Percentiles rank a stretch among this genome's conserved stretches.
Evolutionary conservation across 2,797 vertebrate species (phyloP).

Genomic region (Petrocephalus sullivani): DNA sequence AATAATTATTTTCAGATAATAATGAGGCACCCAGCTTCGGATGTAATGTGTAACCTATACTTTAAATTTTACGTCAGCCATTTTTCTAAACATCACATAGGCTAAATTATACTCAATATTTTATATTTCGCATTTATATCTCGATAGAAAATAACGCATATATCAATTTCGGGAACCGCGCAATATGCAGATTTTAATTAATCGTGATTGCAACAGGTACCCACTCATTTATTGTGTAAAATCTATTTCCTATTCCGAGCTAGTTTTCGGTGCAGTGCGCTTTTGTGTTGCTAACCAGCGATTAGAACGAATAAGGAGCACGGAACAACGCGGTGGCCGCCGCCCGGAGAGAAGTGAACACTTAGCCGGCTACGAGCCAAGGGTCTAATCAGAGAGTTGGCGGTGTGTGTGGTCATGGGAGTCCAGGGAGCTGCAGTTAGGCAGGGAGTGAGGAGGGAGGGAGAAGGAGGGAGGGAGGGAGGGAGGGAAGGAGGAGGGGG

Average conservation of each 20-base stretch:
- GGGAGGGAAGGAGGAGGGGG: constrained; percentile 25
- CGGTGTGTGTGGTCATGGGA: neutral
- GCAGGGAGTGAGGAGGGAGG: neutral
- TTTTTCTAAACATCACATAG: no score
- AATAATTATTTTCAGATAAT: neutral
- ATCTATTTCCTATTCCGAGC: neutral
- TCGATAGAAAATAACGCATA: no score
- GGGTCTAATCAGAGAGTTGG: neutral
- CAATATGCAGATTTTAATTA: neutral
- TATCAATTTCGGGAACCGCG: no score
- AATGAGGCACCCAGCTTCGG: neutral
- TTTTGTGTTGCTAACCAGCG: neutral
- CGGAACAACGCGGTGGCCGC: neutral
- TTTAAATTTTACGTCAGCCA: neutral
- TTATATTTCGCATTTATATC: no score
- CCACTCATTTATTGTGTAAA: neutral
- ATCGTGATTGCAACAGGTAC: neutral
- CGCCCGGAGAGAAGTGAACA: neutral
- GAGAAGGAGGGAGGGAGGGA: neutral
- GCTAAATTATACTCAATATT: no score
- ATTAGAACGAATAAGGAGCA: neutral
- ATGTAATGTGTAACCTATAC: neutral
- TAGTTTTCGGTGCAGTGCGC: neutral
- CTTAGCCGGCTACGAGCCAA: neutral
- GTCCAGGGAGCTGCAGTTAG: constrained; percentile 1